Percentiles rank a stretch among this genome's conserved stretches.
These are phyloP conservation scores for Molanna angustata DNA, from an alignment of 2,888 invertebrate genomes.

Conservation along the genomic window DNA sequence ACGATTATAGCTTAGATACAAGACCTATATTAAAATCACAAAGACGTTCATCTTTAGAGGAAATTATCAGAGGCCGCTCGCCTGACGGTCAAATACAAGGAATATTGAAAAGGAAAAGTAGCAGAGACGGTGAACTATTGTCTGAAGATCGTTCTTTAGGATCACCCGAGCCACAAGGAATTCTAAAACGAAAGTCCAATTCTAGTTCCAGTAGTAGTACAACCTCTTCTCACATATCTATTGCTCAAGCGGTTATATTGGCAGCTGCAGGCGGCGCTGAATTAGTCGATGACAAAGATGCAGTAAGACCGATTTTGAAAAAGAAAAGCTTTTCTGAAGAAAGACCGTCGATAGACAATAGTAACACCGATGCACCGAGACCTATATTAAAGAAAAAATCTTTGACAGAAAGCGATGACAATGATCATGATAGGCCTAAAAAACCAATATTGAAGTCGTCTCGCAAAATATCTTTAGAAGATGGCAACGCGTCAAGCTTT, in stretches of 20 bases:
- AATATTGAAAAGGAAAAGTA: slow-evolving; percentile 69
- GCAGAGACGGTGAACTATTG: slow-evolving; percentile 61
- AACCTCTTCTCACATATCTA: slow-evolving; percentile 64
- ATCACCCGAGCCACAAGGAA: slow-evolving; percentile 72
- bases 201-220: slow-evolving; percentile 65
- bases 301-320: slow-evolving; percentile 76
- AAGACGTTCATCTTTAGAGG: slow-evolving; percentile 68
- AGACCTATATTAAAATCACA: slow-evolving; percentile 66
- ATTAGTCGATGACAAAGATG: slow-evolving; percentile 56
- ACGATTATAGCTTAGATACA: slow-evolving; percentile 56
- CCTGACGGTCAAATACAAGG: slow-evolving; percentile 64
- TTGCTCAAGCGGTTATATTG: slow-evolving; percentile 64
- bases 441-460: slow-evolving; percentile 76
- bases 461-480: slow-evolving; percentile 64
- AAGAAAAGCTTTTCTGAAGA: slow-evolving; percentile 77
- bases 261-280: slow-evolving; percentile 62
- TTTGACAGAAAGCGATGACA: slow-evolving; percentile 70
- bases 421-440: slow-evolving; percentile 68
- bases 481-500: slow-evolving; percentile 54
- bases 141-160: slow-evolving; percentile 58
- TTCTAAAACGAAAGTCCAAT: slow-evolving; percentile 75
- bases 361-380: slow-evolving; percentile 55
- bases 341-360: slow-evolving; percentile 53
- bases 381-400: slow-evolving; percentile 88
- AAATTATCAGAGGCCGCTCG: slow-evolving; percentile 61